These are phyloP conservation scores for Cecropterus lyciades DNA, from an alignment of 1,140 invertebrate genomes.

Conservation along the genomic window DNA sequence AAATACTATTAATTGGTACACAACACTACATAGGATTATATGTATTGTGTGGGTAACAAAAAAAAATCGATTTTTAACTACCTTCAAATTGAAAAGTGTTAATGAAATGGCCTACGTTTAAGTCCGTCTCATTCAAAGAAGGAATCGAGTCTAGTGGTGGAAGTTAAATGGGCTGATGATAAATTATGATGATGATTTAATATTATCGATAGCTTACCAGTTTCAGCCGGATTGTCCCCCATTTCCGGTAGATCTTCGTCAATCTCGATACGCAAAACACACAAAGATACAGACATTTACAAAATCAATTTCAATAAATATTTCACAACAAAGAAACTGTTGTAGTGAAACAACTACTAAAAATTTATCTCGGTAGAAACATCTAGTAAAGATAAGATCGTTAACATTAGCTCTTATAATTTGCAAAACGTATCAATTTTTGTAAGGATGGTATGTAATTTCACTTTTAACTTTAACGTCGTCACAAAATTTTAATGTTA, in stretches of 20 bases:
- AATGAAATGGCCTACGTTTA: no score
- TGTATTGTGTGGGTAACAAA: no score
- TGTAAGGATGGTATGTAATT: not conserved
- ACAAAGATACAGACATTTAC: constrained; percentile 84
- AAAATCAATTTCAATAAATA: constrained; percentile 35
- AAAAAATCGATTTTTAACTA: no score
- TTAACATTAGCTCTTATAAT: not conserved
- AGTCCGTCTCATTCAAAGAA: no score
- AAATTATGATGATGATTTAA: no score
- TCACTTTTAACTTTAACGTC: not conserved
- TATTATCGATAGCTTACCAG: constrained; percentile 48
- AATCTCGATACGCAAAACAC: constrained; percentile 79
- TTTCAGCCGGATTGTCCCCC: constrained; percentile 63
- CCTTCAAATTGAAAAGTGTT: no score
- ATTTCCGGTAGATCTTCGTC: constrained; percentile 79
- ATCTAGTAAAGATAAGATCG: not conserved
- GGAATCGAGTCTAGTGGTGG: no score
- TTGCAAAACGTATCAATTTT: not conserved
- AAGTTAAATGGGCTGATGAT: no score
- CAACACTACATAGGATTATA: no score
- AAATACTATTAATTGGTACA: no score
- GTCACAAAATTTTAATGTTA: not conserved
- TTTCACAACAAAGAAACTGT: constrained; percentile 33
- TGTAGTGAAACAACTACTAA: constrained; percentile 5
- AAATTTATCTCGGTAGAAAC: not conserved